Evolutionary conservation across 2,888 invertebrate genomes (phyloP), one percentile per base, ranked within the genome.

Genomic region (Eupithecia subfuscata): DNA sequence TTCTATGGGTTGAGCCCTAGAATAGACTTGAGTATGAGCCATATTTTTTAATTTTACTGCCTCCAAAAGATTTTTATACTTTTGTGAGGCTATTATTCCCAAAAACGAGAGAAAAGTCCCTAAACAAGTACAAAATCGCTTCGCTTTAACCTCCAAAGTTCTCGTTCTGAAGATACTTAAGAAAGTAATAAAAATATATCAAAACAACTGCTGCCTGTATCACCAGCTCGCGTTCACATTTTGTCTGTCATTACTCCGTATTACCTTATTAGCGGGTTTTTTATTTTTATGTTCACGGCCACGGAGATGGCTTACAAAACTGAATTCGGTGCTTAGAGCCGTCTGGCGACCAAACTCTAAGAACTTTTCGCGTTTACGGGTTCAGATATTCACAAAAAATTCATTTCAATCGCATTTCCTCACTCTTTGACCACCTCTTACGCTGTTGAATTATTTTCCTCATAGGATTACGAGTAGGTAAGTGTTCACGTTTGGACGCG

Each of bases 161-260:
- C 63, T 69, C 40, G 56, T 22, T 65, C 65, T 65, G n/a, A 45
- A 22, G 60, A 18, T 65, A 70, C 48, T 67, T 34, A 60, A 40
- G 68, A 68, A 69, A 75, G 73, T 40, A 73, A 73, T 73, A 76
- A 73, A 68, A 68, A 71, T 76, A 73, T 69, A 73, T 76, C 73
- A 76, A 67, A 71, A 70, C 70, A 76, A 73, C 67, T 56, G 75
- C 75, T 73, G 60, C 60, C 71, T 76, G 48, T 68, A 73, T 73
- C 73, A 64, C 73, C 67, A 22, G 45, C 63, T 22, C 67, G 45
- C 43, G 73, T 56, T 56, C 68, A 73, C 73, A 73, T 37, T 73
- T 43, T 56, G 73, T 45, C 67, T 70, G 69, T 71, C 63, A 69
- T 76, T 75, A 75, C 70, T 70, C 68, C 56, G 52, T 64, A 71